Evolutionary conservation across 2,888 invertebrate genomes (phyloP).

Genomic region (Eupithecia subfuscata): DNA sequence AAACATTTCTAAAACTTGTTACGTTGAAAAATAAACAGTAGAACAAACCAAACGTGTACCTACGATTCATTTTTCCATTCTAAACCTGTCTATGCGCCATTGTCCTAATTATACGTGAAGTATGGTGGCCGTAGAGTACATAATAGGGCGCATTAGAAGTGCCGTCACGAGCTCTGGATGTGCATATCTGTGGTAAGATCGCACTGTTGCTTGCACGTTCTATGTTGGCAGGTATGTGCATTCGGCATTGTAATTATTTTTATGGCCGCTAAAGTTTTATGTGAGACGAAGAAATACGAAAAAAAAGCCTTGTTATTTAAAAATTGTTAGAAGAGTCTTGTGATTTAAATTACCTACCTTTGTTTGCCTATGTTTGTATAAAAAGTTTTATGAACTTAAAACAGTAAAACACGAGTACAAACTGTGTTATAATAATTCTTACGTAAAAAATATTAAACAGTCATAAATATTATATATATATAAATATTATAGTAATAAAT

Average conservation of each 20-base stretch:
- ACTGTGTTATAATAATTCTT: background rate
- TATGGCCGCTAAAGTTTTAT: constrained; percentile 29
- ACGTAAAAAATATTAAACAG: no score
- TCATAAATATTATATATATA: no score
- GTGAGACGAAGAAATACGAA: constrained; percentile 5
- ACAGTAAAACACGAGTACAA: background rate
- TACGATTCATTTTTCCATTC: no score
- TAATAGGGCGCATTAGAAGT: constrained; percentile 63
- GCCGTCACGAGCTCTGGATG: constrained; percentile 64
- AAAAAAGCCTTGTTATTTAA: background rate
- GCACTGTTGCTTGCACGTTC: constrained; percentile 47
- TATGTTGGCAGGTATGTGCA: constrained; percentile 20
- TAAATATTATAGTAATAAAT: no score
- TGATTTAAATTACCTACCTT: background rate
- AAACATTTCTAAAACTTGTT: no score
- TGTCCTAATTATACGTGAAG: constrained; percentile 27
- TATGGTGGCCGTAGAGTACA: constrained; percentile 42
- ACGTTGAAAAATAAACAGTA: no score
- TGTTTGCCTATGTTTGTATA: background rate
- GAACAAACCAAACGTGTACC: no score
- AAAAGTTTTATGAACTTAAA: background rate
- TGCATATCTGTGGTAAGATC: constrained; percentile 58
- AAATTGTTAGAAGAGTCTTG: background rate
- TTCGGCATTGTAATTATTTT: constrained; percentile 33
- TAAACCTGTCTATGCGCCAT: constrained; percentile 15